phyloP scores from a whole-genome alignment of 2,888 invertebrate genomes.

The Ceramica pisi region DNA sequence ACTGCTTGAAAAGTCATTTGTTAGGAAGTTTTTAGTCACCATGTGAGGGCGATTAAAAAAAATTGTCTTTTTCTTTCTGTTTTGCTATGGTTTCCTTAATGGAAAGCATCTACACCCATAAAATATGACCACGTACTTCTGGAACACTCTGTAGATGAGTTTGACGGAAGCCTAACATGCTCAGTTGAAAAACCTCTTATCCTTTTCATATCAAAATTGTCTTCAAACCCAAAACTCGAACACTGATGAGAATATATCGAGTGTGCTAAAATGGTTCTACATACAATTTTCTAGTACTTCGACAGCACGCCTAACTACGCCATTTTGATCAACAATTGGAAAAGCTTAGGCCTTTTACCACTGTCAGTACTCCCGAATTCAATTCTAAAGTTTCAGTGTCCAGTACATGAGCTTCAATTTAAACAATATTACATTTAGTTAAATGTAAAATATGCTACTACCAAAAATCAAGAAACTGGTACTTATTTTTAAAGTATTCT shows the following conservation, averaged over 20 bases:
- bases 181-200: neutral
- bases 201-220: neutral
- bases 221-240: neutral
- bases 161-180: neutral
- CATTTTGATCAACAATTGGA: conserved; percentile 39
- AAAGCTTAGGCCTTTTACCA: conserved; percentile 18
- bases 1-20: too few relatives aligned
- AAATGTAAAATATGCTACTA: too few relatives aligned
- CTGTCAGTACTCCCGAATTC: conserved; percentile 8
- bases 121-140: too few relatives aligned
- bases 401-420: neutral
- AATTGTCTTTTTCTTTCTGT: too few relatives aligned
- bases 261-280: conserved; percentile 4
- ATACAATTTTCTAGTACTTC: conserved; percentile 21
- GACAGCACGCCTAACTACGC: conserved; percentile 20
- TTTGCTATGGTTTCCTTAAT: too few relatives aligned
- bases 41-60: too few relatives aligned
- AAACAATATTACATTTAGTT: too few relatives aligned
- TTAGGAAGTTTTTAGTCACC: too few relatives aligned
- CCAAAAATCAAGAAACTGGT: too few relatives aligned
- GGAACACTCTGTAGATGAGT: too few relatives aligned
- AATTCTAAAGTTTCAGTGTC: conserved; percentile 17
- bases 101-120: too few relatives aligned
- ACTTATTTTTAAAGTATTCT: too few relatives aligned
- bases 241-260: conserved; percentile 5